Conservation (phyloP, 2,797 vertebrate species). For the Tympanoctomys barrerae region DNA sequence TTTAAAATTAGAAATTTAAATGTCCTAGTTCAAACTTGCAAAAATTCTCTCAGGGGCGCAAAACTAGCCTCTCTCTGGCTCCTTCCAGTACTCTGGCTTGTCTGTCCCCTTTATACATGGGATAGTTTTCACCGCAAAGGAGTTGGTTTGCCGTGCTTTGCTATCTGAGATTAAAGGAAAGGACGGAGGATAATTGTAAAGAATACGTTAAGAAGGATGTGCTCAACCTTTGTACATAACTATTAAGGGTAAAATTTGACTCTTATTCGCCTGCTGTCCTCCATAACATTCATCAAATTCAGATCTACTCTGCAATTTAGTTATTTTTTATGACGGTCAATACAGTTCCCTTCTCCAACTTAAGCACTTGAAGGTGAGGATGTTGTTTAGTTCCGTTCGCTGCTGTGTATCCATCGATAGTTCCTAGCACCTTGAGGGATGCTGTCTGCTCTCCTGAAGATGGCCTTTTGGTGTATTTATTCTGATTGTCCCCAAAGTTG, state of each 20-base stretch:
- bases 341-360: no score
- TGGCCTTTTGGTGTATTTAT: background rate
- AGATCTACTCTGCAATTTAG: rapidly evolving
- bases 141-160: background rate
- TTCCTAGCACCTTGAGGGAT: background rate
- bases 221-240: no score
- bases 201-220: background rate
- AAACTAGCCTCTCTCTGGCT: background rate
- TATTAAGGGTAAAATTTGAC: background rate
- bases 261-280: no score
- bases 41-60: background rate
- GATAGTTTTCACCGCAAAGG: background rate
- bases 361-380: background rate
- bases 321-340: background rate
- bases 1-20: background rate
- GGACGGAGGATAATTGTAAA: background rate
- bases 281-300: background rate
- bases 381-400: background rate
- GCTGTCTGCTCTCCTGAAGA: background rate
- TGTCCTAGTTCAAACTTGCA: background rate
- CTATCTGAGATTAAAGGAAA: background rate
- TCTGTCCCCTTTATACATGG: background rate
- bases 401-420: no score
- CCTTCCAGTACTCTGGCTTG: background rate
- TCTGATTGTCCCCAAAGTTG: background rate